Base-by-base conservation (phyloP, 2,113 vertebrate species). In the Beaufortia kweichowensis region DNA sequence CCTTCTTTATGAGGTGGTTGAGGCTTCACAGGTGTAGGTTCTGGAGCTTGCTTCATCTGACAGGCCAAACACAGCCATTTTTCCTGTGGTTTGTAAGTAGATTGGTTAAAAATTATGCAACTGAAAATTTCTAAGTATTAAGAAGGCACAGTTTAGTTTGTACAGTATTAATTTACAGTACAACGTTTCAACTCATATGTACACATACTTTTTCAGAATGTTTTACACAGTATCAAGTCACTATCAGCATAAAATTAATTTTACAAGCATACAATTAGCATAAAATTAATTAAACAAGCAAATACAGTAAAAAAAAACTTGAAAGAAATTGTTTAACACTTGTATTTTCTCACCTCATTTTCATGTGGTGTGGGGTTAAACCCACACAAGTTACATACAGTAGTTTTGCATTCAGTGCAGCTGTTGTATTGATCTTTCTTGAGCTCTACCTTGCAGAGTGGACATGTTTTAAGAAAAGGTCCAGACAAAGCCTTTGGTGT, bases 301-400 rank as follows among this genome's bases (percentile, higher is more conserved):
- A n/a, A 6, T 53, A 53, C 48, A 53, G 6, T 9, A 53, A 53
- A 53, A n/a, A 2, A 7, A 39, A 21, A 6, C 21, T 53, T 53
- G 31, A 23, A 33, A 67, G 1, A 19, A 29, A 29, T 3, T 1
- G 2, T 15, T 15, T 17, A 68, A 50, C 24, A 46, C 19, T 41
- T 2, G 33, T 3, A 41, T 35, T 11, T 69, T 7, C 83, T 85
- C 86, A 92, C 97, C 95, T 96, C 93, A 33, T 91, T 92, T 72
- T 94, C 89, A 88, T 99, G 95, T 0, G 95, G 95, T 75, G 89
- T 92, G 0, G 95, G 95, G 79, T 96, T 98, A 91, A 99, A 99
- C 91, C 97, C 97, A 94, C 96, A 99, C 76, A 96, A 93, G 74
- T 94, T 96, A 84, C 97, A 99, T 19, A 98, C 95, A 46, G 86